Percentiles rank a stretch among this genome's conserved stretches.
Conservation (phyloP, 2,888 invertebrate species). For the Lasioglossum vierecki region DNA sequence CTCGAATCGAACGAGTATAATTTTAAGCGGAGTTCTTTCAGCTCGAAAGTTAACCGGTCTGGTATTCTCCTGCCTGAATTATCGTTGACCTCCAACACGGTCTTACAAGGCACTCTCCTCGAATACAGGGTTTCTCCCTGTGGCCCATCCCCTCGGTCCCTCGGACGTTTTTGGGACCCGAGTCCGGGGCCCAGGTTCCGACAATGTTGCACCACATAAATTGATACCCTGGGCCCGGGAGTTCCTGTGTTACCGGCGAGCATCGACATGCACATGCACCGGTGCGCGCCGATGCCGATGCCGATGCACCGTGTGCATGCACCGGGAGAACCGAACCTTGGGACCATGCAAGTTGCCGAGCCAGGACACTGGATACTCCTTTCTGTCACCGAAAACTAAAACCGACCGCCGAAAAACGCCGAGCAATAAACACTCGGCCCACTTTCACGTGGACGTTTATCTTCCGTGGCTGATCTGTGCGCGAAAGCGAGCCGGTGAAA, state of each 20-base stretch:
- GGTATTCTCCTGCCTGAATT: slow-evolving; percentile 79
- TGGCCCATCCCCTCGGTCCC: slow-evolving; percentile 56
- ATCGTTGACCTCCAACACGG: slow-evolving; percentile 81
- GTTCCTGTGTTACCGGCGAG: slow-evolving; percentile 77
- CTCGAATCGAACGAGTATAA: slow-evolving; percentile 76
- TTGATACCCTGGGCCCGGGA: slow-evolving; percentile 76
- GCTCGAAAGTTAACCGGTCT: slow-evolving; percentile 74
- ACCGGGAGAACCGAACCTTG: slow-evolving; percentile 2
- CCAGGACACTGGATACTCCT: slow-evolving; percentile 50
- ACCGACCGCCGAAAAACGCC: slow-evolving; percentile 24
- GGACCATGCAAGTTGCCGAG: slow-evolving; percentile 55
- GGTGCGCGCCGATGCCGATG: slow-evolving; percentile 19
- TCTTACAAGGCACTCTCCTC: slow-evolving; percentile 77
- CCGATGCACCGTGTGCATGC: slow-evolving; percentile 46
- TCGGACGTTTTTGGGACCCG: slow-evolving; percentile 35
- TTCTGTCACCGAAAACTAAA: slow-evolving; percentile 53
- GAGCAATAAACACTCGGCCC: slow-evolving; percentile 53
- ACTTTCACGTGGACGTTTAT: slow-evolving; percentile 57
- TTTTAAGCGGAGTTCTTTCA: slow-evolving; percentile 75
- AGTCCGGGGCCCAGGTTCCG: slow-evolving; percentile 69
- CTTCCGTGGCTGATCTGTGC: slow-evolving; percentile 44
- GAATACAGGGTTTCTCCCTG: slow-evolving; percentile 64
- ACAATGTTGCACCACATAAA: slow-evolving; percentile 81
- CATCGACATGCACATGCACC: slow-evolving; percentile 70
- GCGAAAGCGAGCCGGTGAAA: slow-evolving; percentile 42